Evolutionary conservation across 2,888 invertebrate genomes (phyloP).

Genomic region (Mesorhabditis sp.): DNA sequence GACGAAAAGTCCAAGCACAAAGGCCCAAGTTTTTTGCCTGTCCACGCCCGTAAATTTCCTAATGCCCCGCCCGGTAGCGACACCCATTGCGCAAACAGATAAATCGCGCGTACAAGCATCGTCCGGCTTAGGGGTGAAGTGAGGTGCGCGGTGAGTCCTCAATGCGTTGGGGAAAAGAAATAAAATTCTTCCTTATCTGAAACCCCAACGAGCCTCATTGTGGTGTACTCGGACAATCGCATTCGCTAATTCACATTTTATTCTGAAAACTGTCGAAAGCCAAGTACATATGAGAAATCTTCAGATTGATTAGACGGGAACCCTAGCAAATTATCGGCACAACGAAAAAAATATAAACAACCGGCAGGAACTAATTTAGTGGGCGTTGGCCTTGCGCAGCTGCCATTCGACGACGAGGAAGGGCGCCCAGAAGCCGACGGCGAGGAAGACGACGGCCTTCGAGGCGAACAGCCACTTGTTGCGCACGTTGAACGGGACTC

Average conservation of each 20-base stretch:
- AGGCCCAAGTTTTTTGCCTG: too few relatives aligned
- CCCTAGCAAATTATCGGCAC: conserved; percentile 2
- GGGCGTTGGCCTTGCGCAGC: conserved; percentile 50
- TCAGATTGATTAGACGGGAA: too few relatives aligned
- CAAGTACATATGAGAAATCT: too few relatives aligned
- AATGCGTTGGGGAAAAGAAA: too few relatives aligned
- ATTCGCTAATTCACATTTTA: too few relatives aligned
- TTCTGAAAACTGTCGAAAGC: too few relatives aligned
- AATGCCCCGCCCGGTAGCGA: background rate
- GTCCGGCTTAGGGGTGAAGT: background rate
- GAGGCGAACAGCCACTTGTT: conserved; percentile 46
- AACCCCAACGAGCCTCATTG: too few relatives aligned
- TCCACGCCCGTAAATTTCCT: too few relatives aligned
- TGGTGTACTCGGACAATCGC: too few relatives aligned
- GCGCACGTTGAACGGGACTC: conserved; percentile 44
- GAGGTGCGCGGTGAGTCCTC: background rate
- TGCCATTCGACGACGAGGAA: conserved; percentile 48
- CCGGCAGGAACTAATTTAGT: conserved; percentile 10
- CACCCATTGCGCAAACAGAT: conserved; percentile 6
- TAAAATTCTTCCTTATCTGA: too few relatives aligned
- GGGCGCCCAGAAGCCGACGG: conserved; percentile 49
- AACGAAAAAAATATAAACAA: background rate
- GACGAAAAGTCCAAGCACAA: too few relatives aligned
- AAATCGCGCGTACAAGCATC: background rate
- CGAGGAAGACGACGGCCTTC: conserved; percentile 43